A percentile compares a stretch with the other conserved stretches of the same genome.
phyloP scores from a whole-genome alignment of 2,888 invertebrate genomes.

The Leucophora obtusa region DNA sequence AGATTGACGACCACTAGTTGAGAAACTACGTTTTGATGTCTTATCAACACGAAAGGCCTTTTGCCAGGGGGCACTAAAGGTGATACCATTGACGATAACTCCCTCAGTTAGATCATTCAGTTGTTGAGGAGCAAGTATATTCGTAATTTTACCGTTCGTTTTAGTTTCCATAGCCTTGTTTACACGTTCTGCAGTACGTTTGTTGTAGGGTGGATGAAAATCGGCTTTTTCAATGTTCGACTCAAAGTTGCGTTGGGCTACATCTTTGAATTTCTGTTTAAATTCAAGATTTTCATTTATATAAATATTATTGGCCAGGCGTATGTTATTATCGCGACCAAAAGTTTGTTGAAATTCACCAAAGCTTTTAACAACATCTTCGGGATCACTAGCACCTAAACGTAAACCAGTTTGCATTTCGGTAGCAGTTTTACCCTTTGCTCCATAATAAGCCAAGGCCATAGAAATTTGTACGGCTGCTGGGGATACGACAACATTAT shows the following conservation, averaged over 20 bases:
- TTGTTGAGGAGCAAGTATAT: constrained; percentile 82
- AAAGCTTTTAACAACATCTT: constrained; percentile 71
- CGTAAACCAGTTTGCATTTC: constrained; percentile 82
- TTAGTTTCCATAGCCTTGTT: constrained; percentile 89
- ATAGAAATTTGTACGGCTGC: constrained; percentile 86
- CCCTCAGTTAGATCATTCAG: constrained; percentile 74
- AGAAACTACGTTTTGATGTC: constrained; percentile 71
- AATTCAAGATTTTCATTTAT: constrained; percentile 82
- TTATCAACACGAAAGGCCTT: constrained; percentile 72
- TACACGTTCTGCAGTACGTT: constrained; percentile 81
- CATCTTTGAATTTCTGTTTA: constrained; percentile 80
- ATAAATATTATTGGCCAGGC: constrained; percentile 87
- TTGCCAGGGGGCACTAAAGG: constrained; percentile 72
- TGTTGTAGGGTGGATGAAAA: constrained; percentile 80
- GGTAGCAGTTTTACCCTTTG: constrained; percentile 82
- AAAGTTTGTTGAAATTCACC: constrained; percentile 71
- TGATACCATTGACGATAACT: constrained; percentile 73
- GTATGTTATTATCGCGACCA: constrained; percentile 73
- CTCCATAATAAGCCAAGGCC: constrained; percentile 86
- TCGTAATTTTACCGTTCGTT: constrained; percentile 89
- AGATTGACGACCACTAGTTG: constrained; percentile 69
- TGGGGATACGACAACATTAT: constrained; percentile 86
- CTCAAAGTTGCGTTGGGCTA: constrained; percentile 83
- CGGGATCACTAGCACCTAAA: constrained; percentile 70
- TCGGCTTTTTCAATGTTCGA: constrained; percentile 84